Percentiles rank a stretch among this genome's conserved stretches.
Conservation (phyloP, 2,888 invertebrate species). For the Nomada fucata region DNA sequence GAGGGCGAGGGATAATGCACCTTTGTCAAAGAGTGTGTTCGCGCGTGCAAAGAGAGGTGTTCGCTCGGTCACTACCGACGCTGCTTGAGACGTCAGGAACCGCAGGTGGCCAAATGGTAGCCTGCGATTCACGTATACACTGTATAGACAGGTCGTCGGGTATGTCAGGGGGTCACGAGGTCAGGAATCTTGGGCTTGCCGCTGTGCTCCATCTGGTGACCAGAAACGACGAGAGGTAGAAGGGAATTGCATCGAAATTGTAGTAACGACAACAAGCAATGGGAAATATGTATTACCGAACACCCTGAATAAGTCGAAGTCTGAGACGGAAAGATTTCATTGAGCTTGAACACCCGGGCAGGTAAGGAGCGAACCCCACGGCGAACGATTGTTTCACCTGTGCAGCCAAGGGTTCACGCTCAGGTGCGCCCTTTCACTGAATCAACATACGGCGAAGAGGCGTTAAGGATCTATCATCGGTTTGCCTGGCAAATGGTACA, state of each 20-base stretch:
- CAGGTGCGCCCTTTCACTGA: conserved; percentile 49
- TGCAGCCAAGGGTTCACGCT: conserved; percentile 31
- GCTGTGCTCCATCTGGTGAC: conserved; percentile 36
- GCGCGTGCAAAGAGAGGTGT: conserved; percentile 63
- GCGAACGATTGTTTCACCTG: conserved; percentile 58
- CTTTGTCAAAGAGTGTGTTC: conserved; percentile 65
- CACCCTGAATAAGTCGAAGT: background rate
- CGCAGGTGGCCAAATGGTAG: conserved; percentile 77
- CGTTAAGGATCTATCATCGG: conserved; percentile 57
- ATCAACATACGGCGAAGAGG: conserved; percentile 46
- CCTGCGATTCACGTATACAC: conserved; percentile 71
- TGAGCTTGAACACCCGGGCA: conserved; percentile 29
- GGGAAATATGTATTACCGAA: background rate
- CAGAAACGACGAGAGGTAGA: background rate
- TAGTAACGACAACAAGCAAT: too few species aligned
- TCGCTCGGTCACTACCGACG: conserved; percentile 56
- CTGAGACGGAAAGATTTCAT: conserved; percentile 16
- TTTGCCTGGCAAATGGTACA: conserved; percentile 42
- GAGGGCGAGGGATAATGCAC: conserved; percentile 60
- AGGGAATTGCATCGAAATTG: background rate
- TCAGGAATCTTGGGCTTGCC: conserved; percentile 68
- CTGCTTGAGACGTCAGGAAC: conserved; percentile 75
- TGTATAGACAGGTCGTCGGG: conserved; percentile 70
- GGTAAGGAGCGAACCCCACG: conserved; percentile 24
- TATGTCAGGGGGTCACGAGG: conserved; percentile 74